Evolutionary conservation across 2,888 invertebrate genomes (phyloP).

Genomic region (Dryococelus australis): DNA sequence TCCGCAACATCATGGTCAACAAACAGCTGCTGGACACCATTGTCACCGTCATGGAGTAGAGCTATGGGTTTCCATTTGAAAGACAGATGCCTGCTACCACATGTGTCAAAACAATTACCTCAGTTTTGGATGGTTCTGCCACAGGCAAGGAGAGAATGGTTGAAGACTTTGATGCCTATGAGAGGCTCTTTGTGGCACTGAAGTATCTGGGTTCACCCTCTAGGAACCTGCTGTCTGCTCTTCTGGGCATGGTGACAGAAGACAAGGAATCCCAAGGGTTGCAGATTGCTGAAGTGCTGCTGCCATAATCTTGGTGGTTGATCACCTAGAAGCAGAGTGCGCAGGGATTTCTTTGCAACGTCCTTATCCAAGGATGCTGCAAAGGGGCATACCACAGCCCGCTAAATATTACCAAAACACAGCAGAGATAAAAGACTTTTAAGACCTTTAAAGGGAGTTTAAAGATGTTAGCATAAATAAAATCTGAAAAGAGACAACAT

Average conservation of each 20-base stretch:
- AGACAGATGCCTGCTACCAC: slow-evolving; percentile 49
- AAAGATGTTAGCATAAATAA: too few relatives aligned
- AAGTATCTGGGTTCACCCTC: slow-evolving; percentile 60
- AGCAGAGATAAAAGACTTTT: too few relatives aligned
- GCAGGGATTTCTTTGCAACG: too few relatives aligned
- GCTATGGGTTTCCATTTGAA: slow-evolving; percentile 51
- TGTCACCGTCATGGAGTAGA: slow-evolving; percentile 55
- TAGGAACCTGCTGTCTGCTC: slow-evolving; percentile 58
- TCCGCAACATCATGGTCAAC: slow-evolving; percentile 57
- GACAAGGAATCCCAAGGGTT: slow-evolving; percentile 42
- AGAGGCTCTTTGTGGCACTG: slow-evolving; percentile 56
- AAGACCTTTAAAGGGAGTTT: too few relatives aligned
- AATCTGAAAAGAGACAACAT: too few relatives aligned
- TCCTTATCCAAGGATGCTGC: too few relatives aligned
- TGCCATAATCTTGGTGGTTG: slow-evolving; percentile 63
- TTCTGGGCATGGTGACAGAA: slow-evolving; percentile 61
- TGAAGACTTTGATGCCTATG: slow-evolving; percentile 55
- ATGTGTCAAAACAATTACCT: slow-evolving; percentile 50
- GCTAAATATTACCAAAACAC: too few relatives aligned
- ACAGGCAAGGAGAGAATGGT: slow-evolving; percentile 54
- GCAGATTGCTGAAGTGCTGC: slow-evolving; percentile 60
- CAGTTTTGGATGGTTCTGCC: slow-evolving; percentile 46
- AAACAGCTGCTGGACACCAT: slow-evolving; percentile 59
- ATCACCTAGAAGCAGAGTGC: slow-evolving; percentile 58
- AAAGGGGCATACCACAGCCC: too few relatives aligned